phyloP scores from a whole-genome alignment of 2,797 vertebrate genomes.

The Balearica regulorum region DNA sequence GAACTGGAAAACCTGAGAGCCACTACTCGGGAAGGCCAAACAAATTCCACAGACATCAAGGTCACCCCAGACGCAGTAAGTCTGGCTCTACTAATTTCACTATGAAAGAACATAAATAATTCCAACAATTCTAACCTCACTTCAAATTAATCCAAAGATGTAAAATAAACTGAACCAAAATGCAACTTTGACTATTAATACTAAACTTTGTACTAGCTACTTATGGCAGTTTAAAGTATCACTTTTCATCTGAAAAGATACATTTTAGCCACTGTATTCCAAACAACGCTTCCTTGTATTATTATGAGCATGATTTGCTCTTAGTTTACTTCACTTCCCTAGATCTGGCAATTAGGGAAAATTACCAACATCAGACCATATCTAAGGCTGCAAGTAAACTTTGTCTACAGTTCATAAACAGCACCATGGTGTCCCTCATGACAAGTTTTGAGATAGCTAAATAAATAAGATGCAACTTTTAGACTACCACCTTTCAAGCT shows the following conservation, averaged over 20 bases:
- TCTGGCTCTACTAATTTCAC: neutral
- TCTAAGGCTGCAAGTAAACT: neutral
- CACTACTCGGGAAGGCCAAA: neutral
- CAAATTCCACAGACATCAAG: fast-evolving
- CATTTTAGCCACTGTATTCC: neutral
- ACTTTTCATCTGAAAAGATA: neutral
- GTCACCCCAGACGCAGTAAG: neutral
- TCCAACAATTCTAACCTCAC: neutral
- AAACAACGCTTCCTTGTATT: neutral
- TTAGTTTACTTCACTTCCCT: neutral
- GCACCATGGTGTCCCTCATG: neutral
- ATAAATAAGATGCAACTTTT: neutral
- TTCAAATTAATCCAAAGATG: neutral
- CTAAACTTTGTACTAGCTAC: neutral
- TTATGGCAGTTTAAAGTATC: neutral
- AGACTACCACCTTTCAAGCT: neutral
- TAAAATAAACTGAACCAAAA: neutral
- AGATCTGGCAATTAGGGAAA: neutral
- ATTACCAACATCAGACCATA: neutral
- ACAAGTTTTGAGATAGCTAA: neutral
- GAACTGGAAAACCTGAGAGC: neutral
- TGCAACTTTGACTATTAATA: neutral
- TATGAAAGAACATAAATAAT: neutral
- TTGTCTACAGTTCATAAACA: neutral
- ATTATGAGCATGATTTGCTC: neutral